These are phyloP conservation scores for Poecilia gillii DNA, from an alignment of 2,797 vertebrate species.

Conservation along the genomic window DNA sequence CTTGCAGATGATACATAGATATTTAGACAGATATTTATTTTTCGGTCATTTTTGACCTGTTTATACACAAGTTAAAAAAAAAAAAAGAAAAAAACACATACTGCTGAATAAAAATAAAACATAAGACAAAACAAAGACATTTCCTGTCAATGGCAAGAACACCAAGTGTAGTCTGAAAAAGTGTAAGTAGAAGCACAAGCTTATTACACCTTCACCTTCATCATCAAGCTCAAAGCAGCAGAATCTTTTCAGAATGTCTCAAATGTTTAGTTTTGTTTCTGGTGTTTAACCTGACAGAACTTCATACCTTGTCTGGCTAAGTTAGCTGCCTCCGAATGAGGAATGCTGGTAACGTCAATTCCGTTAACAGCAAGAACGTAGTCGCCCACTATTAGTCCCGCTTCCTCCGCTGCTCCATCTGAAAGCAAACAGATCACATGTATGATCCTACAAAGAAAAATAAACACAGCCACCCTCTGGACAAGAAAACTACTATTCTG, in stretches of 20 bases:
- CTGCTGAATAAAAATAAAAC: no score
- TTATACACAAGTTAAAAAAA: no score
- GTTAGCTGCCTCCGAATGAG: conserved; percentile 89
- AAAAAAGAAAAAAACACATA: no score
- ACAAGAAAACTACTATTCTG: background rate
- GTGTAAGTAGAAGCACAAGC: no score
- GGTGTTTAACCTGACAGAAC: background rate
- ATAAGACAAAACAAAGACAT: no score
- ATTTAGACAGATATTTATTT: no score
- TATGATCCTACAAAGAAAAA: background rate
- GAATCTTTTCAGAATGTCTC: background rate
- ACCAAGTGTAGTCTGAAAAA: no score
- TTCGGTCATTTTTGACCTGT: no score
- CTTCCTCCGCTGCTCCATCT: conserved; percentile 93
- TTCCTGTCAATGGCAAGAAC: no score
- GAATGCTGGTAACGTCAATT: conserved; percentile 89
- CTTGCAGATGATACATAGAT: no score
- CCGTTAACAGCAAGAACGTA: conserved; percentile 89
- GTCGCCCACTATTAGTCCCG: conserved; percentile 88
- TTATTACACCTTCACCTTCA: no score
- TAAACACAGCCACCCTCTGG: background rate
- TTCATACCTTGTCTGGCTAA: conserved; percentile 88
- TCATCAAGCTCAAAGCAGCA: no score
- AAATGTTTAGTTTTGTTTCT: background rate
- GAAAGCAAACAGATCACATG: conserved; percentile 28